These are phyloP conservation scores for Stenurella melanura DNA, from an alignment of 2,888 invertebrate genomes.

Conservation along the genomic window DNA sequence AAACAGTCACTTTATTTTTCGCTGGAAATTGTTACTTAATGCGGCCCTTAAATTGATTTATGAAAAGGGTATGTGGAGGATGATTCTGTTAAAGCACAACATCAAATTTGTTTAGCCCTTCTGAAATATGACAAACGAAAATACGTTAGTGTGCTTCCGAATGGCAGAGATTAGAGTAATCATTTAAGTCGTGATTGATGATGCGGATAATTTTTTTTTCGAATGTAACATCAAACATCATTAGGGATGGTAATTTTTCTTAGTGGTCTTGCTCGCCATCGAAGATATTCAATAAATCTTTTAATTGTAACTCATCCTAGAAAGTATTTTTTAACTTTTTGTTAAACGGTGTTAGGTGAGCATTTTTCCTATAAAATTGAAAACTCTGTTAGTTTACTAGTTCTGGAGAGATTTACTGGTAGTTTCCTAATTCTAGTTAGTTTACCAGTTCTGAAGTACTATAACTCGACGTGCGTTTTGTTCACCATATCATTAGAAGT, in stretches of 20 bases:
- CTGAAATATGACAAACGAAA: conserved; percentile 2
- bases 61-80: conserved; percentile 4
- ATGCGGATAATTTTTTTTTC: not conserved
- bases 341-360: too few species aligned
- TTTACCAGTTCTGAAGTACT: too few species aligned
- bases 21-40: conserved; percentile 18
- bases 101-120: conserved; percentile 3
- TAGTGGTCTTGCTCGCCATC: not conserved
- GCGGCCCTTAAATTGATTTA: conserved; percentile 17
- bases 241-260: not conserved
- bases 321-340: too few species aligned
- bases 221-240: not conserved
- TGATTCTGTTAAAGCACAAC: conserved; percentile 7
- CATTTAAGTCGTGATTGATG: not conserved
- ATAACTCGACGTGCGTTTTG: too few species aligned
- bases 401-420: too few species aligned
- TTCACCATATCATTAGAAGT: too few species aligned
- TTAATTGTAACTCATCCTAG: too few species aligned
- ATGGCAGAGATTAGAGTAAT: not conserved
- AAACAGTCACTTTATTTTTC: conserved; percentile 7
- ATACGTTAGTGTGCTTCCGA: not conserved
- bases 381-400: too few species aligned
- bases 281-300: too few species aligned
- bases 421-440: too few species aligned
- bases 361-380: too few species aligned